Conservation (phyloP, 2,888 invertebrate genomes). For the Notocelia uddmanniana region DNA sequence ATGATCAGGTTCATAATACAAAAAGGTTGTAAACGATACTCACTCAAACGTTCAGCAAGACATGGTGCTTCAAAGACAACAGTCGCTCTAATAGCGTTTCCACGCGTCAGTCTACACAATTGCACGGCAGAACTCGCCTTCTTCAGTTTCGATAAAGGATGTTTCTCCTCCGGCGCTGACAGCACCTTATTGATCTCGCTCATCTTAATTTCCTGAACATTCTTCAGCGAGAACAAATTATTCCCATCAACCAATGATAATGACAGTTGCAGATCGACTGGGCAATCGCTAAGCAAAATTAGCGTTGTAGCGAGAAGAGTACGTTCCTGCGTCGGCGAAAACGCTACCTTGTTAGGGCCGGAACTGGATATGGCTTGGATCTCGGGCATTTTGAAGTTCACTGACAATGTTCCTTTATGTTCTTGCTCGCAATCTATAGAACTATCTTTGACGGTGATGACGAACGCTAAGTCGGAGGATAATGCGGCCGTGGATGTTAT, state of each 20-base stretch:
- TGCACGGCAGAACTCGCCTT: conserved; percentile 67
- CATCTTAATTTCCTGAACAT: conserved; percentile 74
- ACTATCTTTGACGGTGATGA: conserved; percentile 68
- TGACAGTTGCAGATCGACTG: conserved; percentile 70
- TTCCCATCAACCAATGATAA: conserved; percentile 68
- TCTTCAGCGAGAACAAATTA: conserved; percentile 68
- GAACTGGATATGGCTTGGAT: conserved; percentile 75
- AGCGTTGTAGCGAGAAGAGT: conserved; percentile 64
- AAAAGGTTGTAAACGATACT: neutral
- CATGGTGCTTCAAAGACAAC: conserved; percentile 70
- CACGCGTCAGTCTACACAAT: conserved; percentile 70
- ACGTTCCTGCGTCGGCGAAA: conserved; percentile 67
- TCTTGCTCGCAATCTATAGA: conserved; percentile 67
- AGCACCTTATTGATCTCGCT: conserved; percentile 72
- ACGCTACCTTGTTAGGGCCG: conserved; percentile 70
- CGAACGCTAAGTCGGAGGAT: conserved; percentile 61
- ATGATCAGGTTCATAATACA: neutral
- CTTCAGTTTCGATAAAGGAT: conserved; percentile 56
- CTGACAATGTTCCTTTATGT: conserved; percentile 62
- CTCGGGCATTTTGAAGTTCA: conserved; percentile 71
- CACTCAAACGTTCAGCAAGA: conserved; percentile 19
- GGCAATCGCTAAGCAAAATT: conserved; percentile 74
- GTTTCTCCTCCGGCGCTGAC: conserved; percentile 64
- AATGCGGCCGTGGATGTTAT: conserved; percentile 72
- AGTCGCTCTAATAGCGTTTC: conserved; percentile 73